A percentile compares a stretch with the other conserved stretches of the same genome.
These are phyloP conservation scores for Drosophila paranaensis DNA, from an alignment of 2,888 invertebrate genomes.

Conservation along the genomic window DNA sequence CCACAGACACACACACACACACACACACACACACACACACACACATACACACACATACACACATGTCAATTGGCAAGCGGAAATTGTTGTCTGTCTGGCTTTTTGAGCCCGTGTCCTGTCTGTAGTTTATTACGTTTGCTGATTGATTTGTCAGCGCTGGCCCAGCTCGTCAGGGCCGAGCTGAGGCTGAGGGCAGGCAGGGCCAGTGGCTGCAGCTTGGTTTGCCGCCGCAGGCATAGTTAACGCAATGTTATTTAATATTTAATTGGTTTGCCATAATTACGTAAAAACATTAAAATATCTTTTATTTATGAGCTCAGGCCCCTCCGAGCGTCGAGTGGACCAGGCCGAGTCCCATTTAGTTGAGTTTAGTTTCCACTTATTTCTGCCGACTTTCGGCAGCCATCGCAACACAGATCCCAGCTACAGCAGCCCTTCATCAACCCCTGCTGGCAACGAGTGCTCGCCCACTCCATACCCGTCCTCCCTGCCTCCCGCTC, in stretches of 20 bases:
- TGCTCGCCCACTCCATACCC: neutral
- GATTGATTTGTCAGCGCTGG: slow-evolving; percentile 67
- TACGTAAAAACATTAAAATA: slow-evolving; percentile 80
- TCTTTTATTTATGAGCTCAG: slow-evolving; percentile 67
- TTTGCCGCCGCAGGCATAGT: slow-evolving; percentile 55
- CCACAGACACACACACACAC: neutral
- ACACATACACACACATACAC: neutral
- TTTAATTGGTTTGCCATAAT: slow-evolving; percentile 76
- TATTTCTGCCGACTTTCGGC: slow-evolving; percentile 69
- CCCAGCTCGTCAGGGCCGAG: no score
- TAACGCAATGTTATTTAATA: slow-evolving; percentile 67
- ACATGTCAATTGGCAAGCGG: slow-evolving; percentile 65
- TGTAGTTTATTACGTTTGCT: slow-evolving; percentile 72
- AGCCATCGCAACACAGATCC: slow-evolving; percentile 20
- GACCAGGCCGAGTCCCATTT: slow-evolving; percentile 30
- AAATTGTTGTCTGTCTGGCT: slow-evolving; percentile 75
- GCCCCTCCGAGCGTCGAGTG: slow-evolving; percentile 25
- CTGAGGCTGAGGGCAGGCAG: no score
- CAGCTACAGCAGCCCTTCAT: neutral
- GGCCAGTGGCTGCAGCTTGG: neutral
- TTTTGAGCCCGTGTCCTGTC: slow-evolving; percentile 53
- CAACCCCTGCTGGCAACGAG: neutral
- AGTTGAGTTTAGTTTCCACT: slow-evolving; percentile 50
- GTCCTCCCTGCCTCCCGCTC: neutral
- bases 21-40: slow-evolving; percentile 8